phyloP scores from a whole-genome alignment of 2,888 invertebrate genomes.

The Eremobia ochroleuca region DNA sequence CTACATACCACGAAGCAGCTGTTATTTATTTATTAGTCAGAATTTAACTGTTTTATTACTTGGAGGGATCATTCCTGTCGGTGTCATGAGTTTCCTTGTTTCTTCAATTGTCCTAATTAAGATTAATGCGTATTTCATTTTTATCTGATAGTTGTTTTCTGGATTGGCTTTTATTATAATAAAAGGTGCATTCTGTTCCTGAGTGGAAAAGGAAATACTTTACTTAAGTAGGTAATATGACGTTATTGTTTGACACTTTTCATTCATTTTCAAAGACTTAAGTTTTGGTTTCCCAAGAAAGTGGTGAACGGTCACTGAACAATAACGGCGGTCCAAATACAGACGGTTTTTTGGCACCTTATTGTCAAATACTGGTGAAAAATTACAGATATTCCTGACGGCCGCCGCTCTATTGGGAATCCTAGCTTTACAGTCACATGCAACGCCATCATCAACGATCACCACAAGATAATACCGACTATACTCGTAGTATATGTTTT shows the following conservation, averaged over 20 bases:
- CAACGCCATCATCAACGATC: background rate
- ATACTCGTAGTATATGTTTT: no score
- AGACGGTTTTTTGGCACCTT: background rate
- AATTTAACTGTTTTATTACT: slow-evolving; percentile 21
- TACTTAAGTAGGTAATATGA: background rate
- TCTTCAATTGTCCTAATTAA: slow-evolving; percentile 4
- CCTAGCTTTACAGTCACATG: background rate
- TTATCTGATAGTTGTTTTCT: background rate
- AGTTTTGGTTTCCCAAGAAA: background rate
- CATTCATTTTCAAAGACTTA: background rate
- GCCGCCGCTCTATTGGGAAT: background rate
- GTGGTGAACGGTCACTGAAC: background rate
- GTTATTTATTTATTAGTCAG: slow-evolving; percentile 10
- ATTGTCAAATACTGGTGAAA: background rate
- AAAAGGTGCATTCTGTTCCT: background rate
- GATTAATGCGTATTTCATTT: background rate
- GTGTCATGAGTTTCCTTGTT: background rate
- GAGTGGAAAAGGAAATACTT: no score
- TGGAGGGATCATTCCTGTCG: background rate
- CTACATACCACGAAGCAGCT: slow-evolving; percentile 29
- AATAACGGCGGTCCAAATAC: background rate
- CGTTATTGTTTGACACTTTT: background rate
- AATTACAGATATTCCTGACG: background rate
- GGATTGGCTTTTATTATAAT: background rate
- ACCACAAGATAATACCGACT: background rate